Conservation (phyloP, 2,113 vertebrate genomes). For the Eupsittula cactorum region DNA sequence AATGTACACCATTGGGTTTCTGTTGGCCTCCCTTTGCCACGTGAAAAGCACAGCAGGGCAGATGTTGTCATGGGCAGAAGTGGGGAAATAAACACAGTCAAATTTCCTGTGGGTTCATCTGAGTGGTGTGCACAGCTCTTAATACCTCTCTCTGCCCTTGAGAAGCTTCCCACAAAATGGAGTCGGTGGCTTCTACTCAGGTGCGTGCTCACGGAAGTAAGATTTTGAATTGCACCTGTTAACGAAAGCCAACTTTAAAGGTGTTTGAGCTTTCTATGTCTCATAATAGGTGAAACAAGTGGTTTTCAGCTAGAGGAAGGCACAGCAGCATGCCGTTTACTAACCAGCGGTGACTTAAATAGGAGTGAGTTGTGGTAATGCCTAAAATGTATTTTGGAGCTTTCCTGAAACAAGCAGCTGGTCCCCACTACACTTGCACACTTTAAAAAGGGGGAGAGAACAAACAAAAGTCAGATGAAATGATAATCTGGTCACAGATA, state of each 20-base stretch:
- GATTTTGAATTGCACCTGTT: not conserved
- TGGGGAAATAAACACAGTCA: not conserved
- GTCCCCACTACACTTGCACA: not conserved
- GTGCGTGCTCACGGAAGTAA: not conserved
- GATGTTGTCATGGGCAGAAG: not conserved
- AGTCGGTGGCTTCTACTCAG: not conserved
- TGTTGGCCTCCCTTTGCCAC: rapidly evolving
- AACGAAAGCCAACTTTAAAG: not conserved
- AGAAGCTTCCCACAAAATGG: not conserved
- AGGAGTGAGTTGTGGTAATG: not conserved
- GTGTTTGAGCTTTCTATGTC: not conserved
- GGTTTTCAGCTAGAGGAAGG: not conserved
- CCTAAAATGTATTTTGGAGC: not conserved
- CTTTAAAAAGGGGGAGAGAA: not conserved
- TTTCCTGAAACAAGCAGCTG: not conserved
- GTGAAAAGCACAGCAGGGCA: not conserved
- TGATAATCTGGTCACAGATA: not conserved
- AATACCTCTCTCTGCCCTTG: not conserved
- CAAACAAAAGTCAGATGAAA: not conserved
- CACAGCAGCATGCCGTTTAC: not conserved
- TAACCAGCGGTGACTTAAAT: not conserved
- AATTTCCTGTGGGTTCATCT: not conserved
- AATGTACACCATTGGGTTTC: not conserved
- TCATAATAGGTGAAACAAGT: too few species aligned
- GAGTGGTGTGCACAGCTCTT: not conserved